phyloP scores from a whole-genome alignment of 2,113 vertebrate species.

The Tautogolabrus adspersus region DNA sequence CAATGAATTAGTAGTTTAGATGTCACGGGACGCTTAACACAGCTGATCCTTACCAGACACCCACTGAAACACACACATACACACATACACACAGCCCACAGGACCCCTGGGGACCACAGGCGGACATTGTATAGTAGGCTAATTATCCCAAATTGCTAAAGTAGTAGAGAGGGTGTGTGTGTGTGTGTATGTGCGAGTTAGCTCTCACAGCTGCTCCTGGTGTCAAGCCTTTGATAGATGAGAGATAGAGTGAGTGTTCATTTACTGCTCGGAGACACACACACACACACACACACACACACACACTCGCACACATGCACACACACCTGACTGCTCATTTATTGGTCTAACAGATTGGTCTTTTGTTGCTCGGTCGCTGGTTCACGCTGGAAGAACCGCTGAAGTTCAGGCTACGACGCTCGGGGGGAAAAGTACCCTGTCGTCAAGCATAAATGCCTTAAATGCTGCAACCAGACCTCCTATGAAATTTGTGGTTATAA shows the following conservation, averaged over 20 bases:
- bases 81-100: constrained; percentile 57
- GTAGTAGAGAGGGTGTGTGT: constrained; percentile 66
- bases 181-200: constrained; percentile 41
- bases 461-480: constrained; percentile 58
- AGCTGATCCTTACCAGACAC: constrained; percentile 84
- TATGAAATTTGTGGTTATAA: constrained; percentile 68
- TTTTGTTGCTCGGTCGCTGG: constrained; percentile 77
- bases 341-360: constrained; percentile 83
- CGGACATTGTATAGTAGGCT: constrained; percentile 82
- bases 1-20: constrained; percentile 88
- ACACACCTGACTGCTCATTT: constrained; percentile 81
- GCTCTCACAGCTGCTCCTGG: constrained; percentile 80
- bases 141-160: constrained; percentile 84
- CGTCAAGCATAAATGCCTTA: constrained; percentile 60
- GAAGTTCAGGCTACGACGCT: constrained; percentile 68
- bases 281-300: constrained; percentile 46
- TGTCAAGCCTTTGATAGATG: constrained; percentile 83
- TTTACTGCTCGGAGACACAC: constrained; percentile 75
- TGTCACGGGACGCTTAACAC: constrained; percentile 86
- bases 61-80: constrained; percentile 44
- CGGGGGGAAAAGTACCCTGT: constrained; percentile 58
- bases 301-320: constrained; percentile 31
- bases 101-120: constrained; percentile 78
- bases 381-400: constrained; percentile 56
- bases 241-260: constrained; percentile 82